These are phyloP conservation scores for Craniophora ligustri DNA, from an alignment of 2,888 invertebrate species.

Conservation along the genomic window DNA sequence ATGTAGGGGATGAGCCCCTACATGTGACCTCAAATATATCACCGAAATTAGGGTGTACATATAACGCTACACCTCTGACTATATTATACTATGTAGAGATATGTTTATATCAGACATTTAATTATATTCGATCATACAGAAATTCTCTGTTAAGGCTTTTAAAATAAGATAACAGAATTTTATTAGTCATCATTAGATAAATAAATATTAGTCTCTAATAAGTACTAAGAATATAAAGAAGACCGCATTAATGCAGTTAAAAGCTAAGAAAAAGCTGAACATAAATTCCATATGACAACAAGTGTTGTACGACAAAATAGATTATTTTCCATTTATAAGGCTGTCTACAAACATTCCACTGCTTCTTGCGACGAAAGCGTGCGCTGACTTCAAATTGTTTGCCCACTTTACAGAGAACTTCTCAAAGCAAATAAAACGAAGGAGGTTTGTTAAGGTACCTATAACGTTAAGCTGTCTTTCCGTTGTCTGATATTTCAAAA, in stretches of 20 bases:
- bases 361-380: constrained; percentile 33
- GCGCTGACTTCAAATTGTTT: constrained; percentile 48
- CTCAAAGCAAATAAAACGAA: constrained; percentile 43
- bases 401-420: constrained; percentile 34
- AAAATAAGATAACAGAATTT: constrained; percentile 2
- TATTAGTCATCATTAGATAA: too few species aligned
- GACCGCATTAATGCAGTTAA: constrained; percentile 2
- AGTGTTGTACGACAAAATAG: constrained; percentile 45
- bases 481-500: constrained; percentile 61
- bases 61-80: too few species aligned
- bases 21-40: too few species aligned
- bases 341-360: constrained; percentile 32
- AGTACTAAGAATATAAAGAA: constrained; percentile 6
- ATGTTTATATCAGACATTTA: background rate
- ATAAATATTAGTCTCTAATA: too few species aligned
- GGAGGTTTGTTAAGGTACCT: constrained; percentile 23
- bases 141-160: constrained; percentile 1
- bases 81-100: too few species aligned
- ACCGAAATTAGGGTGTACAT: too few species aligned
- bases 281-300: constrained; percentile 37
- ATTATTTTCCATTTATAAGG: constrained; percentile 37
- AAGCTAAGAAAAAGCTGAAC: constrained; percentile 29
- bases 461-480: constrained; percentile 36
- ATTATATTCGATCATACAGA: background rate
- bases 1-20: too few species aligned